Evolutionary conservation across 2,113 vertebrate genomes (phyloP), one percentile per base, ranked within the genome.

Genomic region (Hucho hucho): DNA sequence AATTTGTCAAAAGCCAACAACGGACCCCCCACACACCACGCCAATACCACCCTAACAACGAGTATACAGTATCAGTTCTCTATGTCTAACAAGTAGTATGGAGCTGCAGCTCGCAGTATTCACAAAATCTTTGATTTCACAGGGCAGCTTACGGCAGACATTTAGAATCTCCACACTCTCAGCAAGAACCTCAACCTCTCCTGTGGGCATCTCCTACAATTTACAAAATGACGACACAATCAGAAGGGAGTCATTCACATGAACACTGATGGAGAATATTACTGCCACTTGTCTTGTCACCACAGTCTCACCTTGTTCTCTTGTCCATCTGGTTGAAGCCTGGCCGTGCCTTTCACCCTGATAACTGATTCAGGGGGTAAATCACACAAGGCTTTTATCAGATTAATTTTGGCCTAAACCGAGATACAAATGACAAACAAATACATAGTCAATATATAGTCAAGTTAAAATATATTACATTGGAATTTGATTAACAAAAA

Each of bases 41-140:
- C n/a, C n/a, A n/a, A n/a, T n/a, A n/a, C n/a, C n/a, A n/a, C n/a
- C n/a, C n/a, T n/a, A n/a, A n/a, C n/a, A n/a, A n/a, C n/a, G n/a
- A n/a, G n/a, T n/a, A n/a, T n/a, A n/a, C n/a, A n/a, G n/a, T n/a
- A n/a, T n/a, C n/a, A n/a, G n/a, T n/a, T n/a, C n/a, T n/a, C n/a
- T n/a, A n/a, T n/a, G n/a, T n/a, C n/a, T n/a, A n/a, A n/a, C n/a
- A n/a, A n/a, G n/a, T n/a, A n/a, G n/a, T n/a, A n/a, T n/a, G n/a
- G n/a, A n/a, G n/a, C n/a, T n/a, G n/a, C n/a, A n/a, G n/a, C n/a
- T n/a, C n/a, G n/a, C n/a, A n/a, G n/a, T n/a, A n/a, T 97, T 98
- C 64, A 94, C 86, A 87, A 96, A 96, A 78, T 98, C 96, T 88
- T 99, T 99, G 63, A 98, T 95, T 90, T 99, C 97, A 93, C 99